Percentiles rank a stretch among this genome's conserved stretches.
phyloP scores from a whole-genome alignment of 2,888 invertebrate species.

The Athalia cordata region DNA sequence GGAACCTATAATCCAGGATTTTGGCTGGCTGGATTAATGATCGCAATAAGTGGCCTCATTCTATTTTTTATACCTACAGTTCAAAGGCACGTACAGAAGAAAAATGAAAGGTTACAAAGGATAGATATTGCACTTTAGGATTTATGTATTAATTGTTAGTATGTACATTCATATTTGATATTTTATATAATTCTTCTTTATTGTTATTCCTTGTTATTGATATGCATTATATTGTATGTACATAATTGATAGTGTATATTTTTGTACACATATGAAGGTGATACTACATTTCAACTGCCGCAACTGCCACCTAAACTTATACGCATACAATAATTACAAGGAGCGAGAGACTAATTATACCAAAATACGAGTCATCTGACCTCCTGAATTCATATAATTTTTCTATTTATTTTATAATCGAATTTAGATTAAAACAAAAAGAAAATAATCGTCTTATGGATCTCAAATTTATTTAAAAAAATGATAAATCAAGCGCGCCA shows the following conservation, averaged over 20 bases:
- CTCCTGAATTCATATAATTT: conserved; percentile 6
- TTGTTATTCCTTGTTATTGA: not conserved
- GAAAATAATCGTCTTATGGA: not conserved
- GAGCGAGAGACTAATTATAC: too few relatives aligned
- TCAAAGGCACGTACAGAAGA: conserved; percentile 74
- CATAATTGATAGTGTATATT: not conserved
- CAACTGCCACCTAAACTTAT: conserved; percentile 16
- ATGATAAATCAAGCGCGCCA: conserved; percentile 3
- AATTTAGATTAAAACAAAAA: conserved; percentile 9
- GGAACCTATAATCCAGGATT: conserved; percentile 91
- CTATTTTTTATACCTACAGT: conserved; percentile 88
- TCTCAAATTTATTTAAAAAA: not conserved
- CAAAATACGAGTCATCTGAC: not conserved
- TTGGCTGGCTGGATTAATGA: conserved; percentile 89
- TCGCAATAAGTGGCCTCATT: conserved; percentile 91
- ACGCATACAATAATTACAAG: not conserved
- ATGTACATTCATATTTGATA: not conserved
- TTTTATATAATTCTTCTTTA: not conserved
- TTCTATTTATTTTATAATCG: conserved; percentile 21
- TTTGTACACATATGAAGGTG: not conserved
- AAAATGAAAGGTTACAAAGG: conserved; percentile 51
- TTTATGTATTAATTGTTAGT: conserved; percentile 43
- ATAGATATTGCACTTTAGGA: conserved; percentile 49
- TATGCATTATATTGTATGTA: not conserved
- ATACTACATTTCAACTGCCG: not conserved